A percentile compares a stretch with the other conserved stretches of the same genome.
phyloP scores from a whole-genome alignment of 1,140 invertebrate genomes.

The Temnothorax curvispinosus region DNA sequence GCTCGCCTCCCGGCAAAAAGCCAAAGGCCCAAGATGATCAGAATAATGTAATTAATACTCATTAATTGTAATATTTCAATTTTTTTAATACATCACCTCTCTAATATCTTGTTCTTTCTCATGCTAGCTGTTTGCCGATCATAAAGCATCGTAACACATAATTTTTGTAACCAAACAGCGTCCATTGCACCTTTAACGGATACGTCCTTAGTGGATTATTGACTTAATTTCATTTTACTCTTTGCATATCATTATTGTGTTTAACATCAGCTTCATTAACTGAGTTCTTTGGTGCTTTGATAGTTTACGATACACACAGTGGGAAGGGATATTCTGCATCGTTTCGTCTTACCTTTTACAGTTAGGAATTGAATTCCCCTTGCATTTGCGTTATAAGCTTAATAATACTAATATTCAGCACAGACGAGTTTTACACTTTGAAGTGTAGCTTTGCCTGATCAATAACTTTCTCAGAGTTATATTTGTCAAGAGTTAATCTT shows the following conservation, averaged over 20 bases:
- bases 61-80: slow-evolving; percentile 82
- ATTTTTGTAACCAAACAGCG: slow-evolving; percentile 69
- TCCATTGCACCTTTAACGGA: slow-evolving; percentile 65
- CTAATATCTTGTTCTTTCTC: slow-evolving; percentile 73
- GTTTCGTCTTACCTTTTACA: slow-evolving; percentile 21
- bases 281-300: slow-evolving; percentile 74
- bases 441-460: slow-evolving; percentile 49
- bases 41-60: slow-evolving; percentile 85
- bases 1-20: slow-evolving; percentile 84
- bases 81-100: slow-evolving; percentile 75
- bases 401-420: slow-evolving; percentile 41
- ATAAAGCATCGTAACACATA: slow-evolving; percentile 74
- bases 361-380: slow-evolving; percentile 52
- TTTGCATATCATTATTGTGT: slow-evolving; percentile 53
- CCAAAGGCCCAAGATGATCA: slow-evolving; percentile 83
- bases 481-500: slow-evolving; percentile 42
- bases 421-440: slow-evolving; percentile 41
- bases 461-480: slow-evolving; percentile 49
- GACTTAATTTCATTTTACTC: slow-evolving; percentile 62
- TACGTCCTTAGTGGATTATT: slow-evolving; percentile 67
- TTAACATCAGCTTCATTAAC: slow-evolving; percentile 75
- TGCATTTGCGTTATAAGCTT: slow-evolving; percentile 3
- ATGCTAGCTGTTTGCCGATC: slow-evolving; percentile 77
- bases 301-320: slow-evolving; percentile 47
- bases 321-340: slow-evolving; percentile 49